Evolutionary conservation across 2,113 vertebrate species (phyloP).

Genomic region (Rhabdornis inornatus): DNA sequence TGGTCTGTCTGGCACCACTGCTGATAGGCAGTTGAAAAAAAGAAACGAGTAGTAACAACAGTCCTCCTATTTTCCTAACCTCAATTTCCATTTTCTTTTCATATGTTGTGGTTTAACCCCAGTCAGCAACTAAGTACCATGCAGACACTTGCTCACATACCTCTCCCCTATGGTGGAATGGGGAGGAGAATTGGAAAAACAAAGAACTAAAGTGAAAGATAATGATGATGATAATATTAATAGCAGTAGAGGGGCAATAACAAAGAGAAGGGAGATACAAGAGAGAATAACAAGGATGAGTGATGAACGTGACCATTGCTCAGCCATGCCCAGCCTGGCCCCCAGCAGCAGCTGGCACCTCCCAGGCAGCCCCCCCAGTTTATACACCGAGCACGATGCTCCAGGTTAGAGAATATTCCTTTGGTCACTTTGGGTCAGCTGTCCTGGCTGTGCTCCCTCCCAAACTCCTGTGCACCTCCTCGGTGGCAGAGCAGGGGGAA

Average conservation of each 20-base stretch:
- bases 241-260: not conserved
- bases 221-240: no score
- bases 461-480: not conserved
- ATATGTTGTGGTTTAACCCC: not conserved
- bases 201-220: not conserved
- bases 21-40: not conserved
- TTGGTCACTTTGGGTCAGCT: not conserved
- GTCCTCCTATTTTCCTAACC: not conserved
- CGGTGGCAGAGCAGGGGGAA: not conserved
- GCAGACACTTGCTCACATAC: not conserved
- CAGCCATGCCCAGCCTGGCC: not conserved
- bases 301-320: not conserved
- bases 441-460: not conserved
- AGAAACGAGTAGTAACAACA: not conserved
- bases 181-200: not conserved
- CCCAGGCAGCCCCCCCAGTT: not conserved
- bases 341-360: not conserved
- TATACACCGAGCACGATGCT: not conserved
- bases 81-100: not conserved
- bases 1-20: not conserved
- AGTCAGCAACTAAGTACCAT: not conserved
- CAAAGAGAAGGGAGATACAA: not conserved
- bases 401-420: fast-evolving
- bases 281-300: not conserved
- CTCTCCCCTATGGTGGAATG: no score